Base-by-base conservation (phyloP, 2,888 invertebrate species). In the Allacma fusca region DNA sequence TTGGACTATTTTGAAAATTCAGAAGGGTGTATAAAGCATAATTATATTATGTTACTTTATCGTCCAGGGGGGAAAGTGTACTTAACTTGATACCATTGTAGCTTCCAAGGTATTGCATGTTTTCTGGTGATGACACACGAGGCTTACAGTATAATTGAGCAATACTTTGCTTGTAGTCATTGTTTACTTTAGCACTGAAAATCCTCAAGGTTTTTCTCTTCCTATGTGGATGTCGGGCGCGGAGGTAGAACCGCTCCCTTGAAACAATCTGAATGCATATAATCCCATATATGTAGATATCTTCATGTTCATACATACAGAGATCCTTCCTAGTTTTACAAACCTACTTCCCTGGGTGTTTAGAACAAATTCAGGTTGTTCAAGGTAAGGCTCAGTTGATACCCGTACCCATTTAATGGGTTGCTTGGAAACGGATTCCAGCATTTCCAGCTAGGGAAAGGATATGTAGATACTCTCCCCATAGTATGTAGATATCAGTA, bases 381-480 rank as follows among this genome's bases (percentile, higher is more conserved):
- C 50, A 50, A 16, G 9, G 19, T 12, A 34, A 4, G 34, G 34
- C 19, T 50, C 50, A 19, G 7, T 13, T 50, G 50, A 50, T 50
- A 1, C 28, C 65, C 19, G 26, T 24, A 24, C 29, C 24, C 65
- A 65, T 65, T 65, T 13, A 65, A 65, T 65, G 16, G 65, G 28
- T 26, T 28, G 65, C 65, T 65, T 1, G 28, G 65, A 24, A 65
- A 65, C 29, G 28, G n/a, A 62, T 24, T 24, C 62, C 62, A 62
- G 9, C 34, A 34, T 7, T 34, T 34, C 34, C 9, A 34, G 9
- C 9, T 9, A 7, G 4, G 34, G 34, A 34, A 34, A 34, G 4
- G 9, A 34, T 9, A 7, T 34, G 4, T 34, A 34, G 34, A 9
- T 34, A 9, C 9, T 57, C n/a, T 72, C 21, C n/a, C 59, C n/a